phyloP scores from a whole-genome alignment of 2,113 vertebrate genomes.

The rat (Rattus norvegicus) region DNA sequence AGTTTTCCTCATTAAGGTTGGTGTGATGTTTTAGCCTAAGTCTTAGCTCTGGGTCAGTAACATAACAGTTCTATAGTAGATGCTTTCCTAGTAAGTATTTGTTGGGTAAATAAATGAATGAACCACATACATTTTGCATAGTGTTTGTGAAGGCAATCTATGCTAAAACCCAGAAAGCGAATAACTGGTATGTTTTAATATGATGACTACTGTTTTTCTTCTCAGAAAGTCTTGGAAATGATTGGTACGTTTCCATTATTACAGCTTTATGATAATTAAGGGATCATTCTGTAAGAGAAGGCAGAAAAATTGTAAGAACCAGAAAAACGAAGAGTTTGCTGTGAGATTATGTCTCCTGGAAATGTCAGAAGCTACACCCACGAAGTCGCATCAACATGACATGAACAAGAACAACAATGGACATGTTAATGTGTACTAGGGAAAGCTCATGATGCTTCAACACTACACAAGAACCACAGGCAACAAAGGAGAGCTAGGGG shows the following conservation, averaged over 20 bases:
- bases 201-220: background rate
- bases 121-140: background rate
- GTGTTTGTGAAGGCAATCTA: background rate
- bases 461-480: background rate
- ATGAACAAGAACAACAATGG: background rate
- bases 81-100: background rate
- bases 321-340: background rate
- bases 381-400: background rate
- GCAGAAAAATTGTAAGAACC: background rate
- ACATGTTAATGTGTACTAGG: background rate
- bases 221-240: slow-evolving; percentile 1
- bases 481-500: background rate
- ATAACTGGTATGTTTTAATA: background rate
- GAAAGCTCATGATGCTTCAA: background rate
- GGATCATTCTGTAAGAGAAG: background rate
- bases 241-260: background rate
- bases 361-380: background rate
- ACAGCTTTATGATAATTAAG: background rate
- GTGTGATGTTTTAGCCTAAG: background rate
- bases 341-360: background rate
- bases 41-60: background rate
- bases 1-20: background rate
- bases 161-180: slow-evolving; percentile 3
- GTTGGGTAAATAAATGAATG: background rate
- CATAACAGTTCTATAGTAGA: background rate